Percentiles rank a stretch among this genome's conserved stretches.
phyloP scores from a whole-genome alignment of 2,797 vertebrate genomes.

The Ceyx erithaca region DNA sequence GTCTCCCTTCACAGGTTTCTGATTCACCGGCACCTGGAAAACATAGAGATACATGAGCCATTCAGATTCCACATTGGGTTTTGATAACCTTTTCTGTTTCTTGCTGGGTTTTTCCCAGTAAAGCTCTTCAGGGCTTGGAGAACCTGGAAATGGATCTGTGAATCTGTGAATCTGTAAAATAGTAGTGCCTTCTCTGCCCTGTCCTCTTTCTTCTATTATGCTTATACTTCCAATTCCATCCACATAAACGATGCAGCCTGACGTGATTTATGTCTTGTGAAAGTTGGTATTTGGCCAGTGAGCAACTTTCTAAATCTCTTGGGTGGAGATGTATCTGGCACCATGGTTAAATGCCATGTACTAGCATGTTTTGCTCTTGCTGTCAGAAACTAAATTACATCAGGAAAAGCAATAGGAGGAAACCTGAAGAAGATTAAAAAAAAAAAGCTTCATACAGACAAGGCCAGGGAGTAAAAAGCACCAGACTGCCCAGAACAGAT shows the following conservation, averaged over 20 bases:
- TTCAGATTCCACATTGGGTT: neutral
- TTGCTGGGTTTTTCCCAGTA: neutral
- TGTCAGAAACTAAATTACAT: neutral
- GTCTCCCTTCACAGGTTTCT: neutral
- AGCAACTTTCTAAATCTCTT: neutral
- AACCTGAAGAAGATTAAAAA: neutral
- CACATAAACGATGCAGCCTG: neutral
- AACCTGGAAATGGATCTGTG: neutral
- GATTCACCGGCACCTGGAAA: neutral
- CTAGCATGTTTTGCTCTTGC: neutral
- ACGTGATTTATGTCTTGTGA: neutral
- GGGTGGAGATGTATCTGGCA: neutral
- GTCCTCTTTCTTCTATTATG: accelerated
- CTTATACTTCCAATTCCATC: neutral
- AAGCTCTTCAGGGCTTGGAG: neutral
- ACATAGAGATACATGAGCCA: neutral
- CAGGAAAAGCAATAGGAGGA: neutral
- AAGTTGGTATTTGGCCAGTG: neutral
- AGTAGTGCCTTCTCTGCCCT: neutral
- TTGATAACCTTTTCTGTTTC: neutral
- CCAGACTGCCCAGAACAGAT: neutral
- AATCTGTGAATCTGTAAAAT: too few relatives aligned
- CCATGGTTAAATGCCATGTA: neutral
- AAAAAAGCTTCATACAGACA: neutral
- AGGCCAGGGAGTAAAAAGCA: neutral